A percentile compares a stretch with the other conserved stretches of the same genome.
Evolutionary conservation across 2,797 vertebrate species (phyloP).

Genomic region (Semotilus atromaculatus): DNA sequence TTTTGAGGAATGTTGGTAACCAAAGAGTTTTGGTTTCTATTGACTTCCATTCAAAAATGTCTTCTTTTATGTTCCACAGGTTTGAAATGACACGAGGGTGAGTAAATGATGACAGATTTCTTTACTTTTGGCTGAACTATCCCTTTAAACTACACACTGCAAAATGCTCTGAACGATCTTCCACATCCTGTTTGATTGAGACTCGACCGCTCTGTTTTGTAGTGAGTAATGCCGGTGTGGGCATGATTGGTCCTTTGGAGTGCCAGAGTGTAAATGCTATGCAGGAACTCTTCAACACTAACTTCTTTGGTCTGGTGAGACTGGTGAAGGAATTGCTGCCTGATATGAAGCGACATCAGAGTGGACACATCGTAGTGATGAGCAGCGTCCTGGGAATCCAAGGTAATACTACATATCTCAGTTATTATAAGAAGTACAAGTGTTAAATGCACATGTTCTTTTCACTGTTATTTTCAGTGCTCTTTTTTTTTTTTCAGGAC

Average conservation of each 20-base stretch:
- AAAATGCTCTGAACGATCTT: background rate
- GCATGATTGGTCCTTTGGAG: conserved; percentile 77
- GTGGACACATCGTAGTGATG: conserved; percentile 78
- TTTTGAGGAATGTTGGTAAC: background rate
- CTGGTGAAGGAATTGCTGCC: conserved; percentile 77
- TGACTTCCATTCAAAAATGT: background rate
- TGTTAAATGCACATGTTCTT: background rate
- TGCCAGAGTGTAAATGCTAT: conserved; percentile 70
- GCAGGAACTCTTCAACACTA: conserved; percentile 75
- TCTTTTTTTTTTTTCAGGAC: conserved; percentile 60
- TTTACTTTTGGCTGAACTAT: background rate
- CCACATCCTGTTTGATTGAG: background rate
- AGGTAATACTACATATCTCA: conserved; percentile 58
- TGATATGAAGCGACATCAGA: conserved; percentile 75
- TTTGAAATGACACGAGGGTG: background rate
- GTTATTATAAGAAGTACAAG: background rate
- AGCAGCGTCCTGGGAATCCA: conserved; percentile 80
- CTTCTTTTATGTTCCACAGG: background rate
- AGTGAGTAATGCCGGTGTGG: conserved; percentile 79
- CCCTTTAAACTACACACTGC: background rate
- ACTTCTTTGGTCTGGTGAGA: conserved; percentile 76
- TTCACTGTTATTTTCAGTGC: too few species aligned
- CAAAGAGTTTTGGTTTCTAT: background rate
- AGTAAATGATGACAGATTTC: background rate
- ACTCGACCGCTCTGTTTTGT: background rate